Evolutionary conservation across 2,113 vertebrate species (phyloP), one percentile per base, ranked within the genome.

Genomic region (Climacteris rufus): DNA sequence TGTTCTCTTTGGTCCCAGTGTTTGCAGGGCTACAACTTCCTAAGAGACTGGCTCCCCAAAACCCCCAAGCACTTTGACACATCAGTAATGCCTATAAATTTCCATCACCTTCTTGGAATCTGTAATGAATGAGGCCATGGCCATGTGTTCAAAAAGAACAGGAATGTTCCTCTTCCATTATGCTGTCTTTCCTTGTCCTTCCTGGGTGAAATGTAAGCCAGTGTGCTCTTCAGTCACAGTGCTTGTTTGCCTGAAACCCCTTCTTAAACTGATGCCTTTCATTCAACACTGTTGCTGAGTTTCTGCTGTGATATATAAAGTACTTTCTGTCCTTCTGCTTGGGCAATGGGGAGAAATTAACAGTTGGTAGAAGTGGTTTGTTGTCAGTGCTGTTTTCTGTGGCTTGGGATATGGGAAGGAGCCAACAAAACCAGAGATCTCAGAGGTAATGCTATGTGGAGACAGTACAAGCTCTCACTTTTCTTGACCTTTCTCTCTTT

Each of bases 151-250:
- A 39, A 66, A 80, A 78, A 74, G 33, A 33, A 37, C 17, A 82
- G 50, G 56, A 84, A 37, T 17, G 18, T 89, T 10, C 10, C 9
- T 66, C 18, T 84, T 64, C 47, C 22, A 12, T 44, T 78, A 40
- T 0, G 0, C 39, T 82, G 30, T 8, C 5, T 83, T 57, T 89
- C 68, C 47, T 82, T 49, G 23, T 20, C 15, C 6, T 6, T 79
- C 17, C 45, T 85, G 30, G 8, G 5, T 82, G 54, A 87, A 79
- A 82, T 22, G 27, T 74, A 77, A 87, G 30, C 39, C 42, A 17
- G n/a, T 7, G 23, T 0, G 0, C 16, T 83, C 16, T 75, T 70
- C n/a, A 47, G 57, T 47, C 44, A 66, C 19, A 60, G 27, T 0
- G 2, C 35, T 60, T 37, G 17, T 81, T 86, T 91, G 8, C 44